Evolutionary conservation across 2,113 vertebrate species (phyloP).

Genomic region (Pterophyllum scalare): DNA sequence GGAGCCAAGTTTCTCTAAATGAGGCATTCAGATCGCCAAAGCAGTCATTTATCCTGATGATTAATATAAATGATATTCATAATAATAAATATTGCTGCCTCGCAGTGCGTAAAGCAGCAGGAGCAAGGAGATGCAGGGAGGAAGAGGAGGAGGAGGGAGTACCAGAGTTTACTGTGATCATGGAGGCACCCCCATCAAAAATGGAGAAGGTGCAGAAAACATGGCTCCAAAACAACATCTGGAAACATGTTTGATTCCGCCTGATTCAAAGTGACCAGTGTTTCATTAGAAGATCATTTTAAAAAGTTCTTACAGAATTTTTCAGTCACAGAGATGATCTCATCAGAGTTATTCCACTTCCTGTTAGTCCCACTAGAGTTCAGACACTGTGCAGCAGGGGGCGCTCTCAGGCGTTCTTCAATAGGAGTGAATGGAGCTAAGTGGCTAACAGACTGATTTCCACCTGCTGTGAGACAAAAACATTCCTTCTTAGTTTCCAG

Average conservation of each 20-base stretch:
- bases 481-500: not conserved
- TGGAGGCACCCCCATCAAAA: not conserved
- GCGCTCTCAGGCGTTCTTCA: not conserved
- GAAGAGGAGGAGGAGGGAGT: not conserved
- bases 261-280: not conserved
- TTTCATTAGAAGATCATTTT: not conserved
- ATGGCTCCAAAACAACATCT: not conserved
- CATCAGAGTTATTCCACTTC: not conserved
- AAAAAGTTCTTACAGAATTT: too few species aligned
- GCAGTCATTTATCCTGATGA: constrained; percentile 99
- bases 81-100: constrained; percentile 98
- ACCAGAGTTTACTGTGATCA: constrained; percentile 33
- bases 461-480: too few species aligned
- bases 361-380: not conserved
- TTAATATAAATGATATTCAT: constrained; percentile 99
- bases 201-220: not conserved
- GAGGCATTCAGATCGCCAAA: constrained; percentile 99
- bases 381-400: not conserved
- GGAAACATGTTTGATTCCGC: not conserved
- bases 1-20: constrained; percentile 99
- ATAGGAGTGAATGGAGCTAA: not conserved
- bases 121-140: constrained; percentile 45
- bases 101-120: constrained; percentile 76
- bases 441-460: not conserved
- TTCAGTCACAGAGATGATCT: not conserved